These are phyloP conservation scores for Nannospalax galili DNA, from an alignment of 2,113 vertebrate species.

Conservation along the genomic window DNA sequence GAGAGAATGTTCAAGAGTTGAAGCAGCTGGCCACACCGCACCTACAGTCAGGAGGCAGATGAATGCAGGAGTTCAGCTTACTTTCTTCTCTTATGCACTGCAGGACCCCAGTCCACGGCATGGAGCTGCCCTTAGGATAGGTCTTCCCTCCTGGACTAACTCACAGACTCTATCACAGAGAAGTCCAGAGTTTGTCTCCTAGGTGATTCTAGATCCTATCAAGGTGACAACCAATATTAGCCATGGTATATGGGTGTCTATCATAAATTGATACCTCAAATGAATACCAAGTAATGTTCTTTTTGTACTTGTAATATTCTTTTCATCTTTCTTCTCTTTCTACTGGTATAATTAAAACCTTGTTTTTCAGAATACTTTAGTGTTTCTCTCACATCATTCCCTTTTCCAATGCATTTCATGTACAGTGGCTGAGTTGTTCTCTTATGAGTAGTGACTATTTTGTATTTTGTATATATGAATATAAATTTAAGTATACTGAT, in stretches of 20 bases:
- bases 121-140: not conserved
- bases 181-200: not conserved
- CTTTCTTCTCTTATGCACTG: not conserved
- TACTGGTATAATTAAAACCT: not conserved
- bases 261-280: not conserved
- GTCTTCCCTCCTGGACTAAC: not conserved
- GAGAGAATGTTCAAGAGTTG: too few species aligned
- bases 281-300: not conserved
- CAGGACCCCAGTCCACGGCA: not conserved
- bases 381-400: not conserved
- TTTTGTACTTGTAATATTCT: too few species aligned
- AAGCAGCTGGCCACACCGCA: not conserved
- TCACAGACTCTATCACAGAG: not conserved
- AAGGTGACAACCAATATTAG: not conserved
- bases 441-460: not conserved
- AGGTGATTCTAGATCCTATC: not conserved
- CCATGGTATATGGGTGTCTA: not conserved
- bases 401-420: not conserved
- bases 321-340: not conserved
- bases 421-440: not conserved
- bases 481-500: slow-evolving; percentile 20
- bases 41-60: not conserved
- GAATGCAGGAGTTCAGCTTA: not conserved
- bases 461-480: not conserved
- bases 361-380: not conserved